Evolutionary conservation across 2,888 invertebrate species (phyloP), one percentile per base, ranked within the genome.

Genomic region (Pristionchus maxplancki): DNA sequence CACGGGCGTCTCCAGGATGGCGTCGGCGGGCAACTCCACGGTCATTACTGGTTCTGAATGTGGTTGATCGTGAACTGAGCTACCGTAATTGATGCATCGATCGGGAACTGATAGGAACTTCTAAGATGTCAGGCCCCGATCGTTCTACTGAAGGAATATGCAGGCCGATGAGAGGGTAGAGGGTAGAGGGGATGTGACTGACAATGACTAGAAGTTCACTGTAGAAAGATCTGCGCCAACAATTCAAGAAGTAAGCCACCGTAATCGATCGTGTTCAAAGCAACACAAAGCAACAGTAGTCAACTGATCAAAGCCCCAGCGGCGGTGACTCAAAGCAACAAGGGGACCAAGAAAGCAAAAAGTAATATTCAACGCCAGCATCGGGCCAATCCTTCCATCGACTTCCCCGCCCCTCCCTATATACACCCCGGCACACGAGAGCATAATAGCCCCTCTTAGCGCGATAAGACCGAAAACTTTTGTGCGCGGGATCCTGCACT

Each of bases 1-100:
- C 24, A 78, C 78, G 44, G 78, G 78, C 20, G 78, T 78, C 78
- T 78, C 78, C 8, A 78, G 48, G 28, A 78, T 78, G 0, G 24
- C 3, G 48, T 78, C 78, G 5, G 78, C 28, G 28, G n/a, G 40
- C 20, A 58, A n/a, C 3, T 78, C 37, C 15, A 24, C 15, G 17
- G 78, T 9, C 78, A 78, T 78, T 44, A 28, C 48, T 34, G 71
- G 8, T 24, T 11, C 78, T 78, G 48, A 28, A 78, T 28, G 17
- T 9, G n/a, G 28, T 40, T 6, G 24, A 20, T 40, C 1, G 24
- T 40, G 20, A 24, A 40, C 9, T 31, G 74, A 40, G 40, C 2
- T 74, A 20, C 20, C 24, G 74, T 40, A 74, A 37, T 31, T 11
- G 11, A n/a, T n/a, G n/a, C n/a, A n/a, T n/a, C n/a, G n/a, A n/a